These are phyloP conservation scores for Limnephilus lunatus DNA, from an alignment of 2,888 invertebrate species.

Conservation along the genomic window DNA sequence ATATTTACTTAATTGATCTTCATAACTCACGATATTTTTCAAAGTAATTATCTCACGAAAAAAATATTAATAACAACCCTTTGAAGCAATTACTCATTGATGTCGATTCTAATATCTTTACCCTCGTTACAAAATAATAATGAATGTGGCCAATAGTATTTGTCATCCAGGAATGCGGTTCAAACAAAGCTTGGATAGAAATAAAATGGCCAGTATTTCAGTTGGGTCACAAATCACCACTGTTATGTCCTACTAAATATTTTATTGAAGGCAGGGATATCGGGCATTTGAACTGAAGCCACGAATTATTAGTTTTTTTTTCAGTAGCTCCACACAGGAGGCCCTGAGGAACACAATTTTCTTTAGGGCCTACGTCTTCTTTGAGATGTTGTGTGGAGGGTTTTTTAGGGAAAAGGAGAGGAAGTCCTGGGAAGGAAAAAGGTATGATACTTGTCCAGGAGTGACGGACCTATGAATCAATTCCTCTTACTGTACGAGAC, in stretches of 20 bases:
- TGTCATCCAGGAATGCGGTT: background rate
- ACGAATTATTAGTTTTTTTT: background rate
- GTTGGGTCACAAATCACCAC: background rate
- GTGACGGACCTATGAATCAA: no score
- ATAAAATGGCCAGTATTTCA: background rate
- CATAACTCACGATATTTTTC: background rate
- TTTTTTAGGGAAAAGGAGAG: no score
- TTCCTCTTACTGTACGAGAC: no score
- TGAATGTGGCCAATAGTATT: background rate
- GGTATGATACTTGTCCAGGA: no score
- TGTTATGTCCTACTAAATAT: no score
- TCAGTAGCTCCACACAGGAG: no score
- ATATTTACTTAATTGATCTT: background rate
- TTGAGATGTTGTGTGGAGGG: no score
- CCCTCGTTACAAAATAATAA: background rate
- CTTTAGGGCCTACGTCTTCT: no score
- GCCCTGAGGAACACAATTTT: no score
- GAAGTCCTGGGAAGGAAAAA: no score
- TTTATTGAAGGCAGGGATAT: background rate
- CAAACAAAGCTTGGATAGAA: background rate
- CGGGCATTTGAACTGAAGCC: background rate
- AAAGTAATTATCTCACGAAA: background rate
- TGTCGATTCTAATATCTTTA: background rate
- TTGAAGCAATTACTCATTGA: background rate
- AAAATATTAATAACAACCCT: background rate